These are phyloP conservation scores for Scrobipalpa atriplicella DNA, from an alignment of 2,888 invertebrate species.

Conservation along the genomic window DNA sequence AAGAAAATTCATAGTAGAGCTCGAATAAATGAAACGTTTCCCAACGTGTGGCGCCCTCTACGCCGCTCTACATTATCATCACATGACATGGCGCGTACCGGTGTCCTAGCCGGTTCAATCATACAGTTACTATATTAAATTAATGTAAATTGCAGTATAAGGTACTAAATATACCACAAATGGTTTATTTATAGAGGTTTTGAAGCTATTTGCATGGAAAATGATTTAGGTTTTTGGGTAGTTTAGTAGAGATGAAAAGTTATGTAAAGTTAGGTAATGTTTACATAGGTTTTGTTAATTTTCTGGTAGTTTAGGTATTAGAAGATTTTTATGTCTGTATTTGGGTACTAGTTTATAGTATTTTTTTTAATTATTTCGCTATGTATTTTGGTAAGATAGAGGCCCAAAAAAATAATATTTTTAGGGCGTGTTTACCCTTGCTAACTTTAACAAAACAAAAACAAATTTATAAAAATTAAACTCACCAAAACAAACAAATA, in stretches of 20 bases:
- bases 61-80: slow-evolving; percentile 3
- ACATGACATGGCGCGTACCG: slow-evolving; percentile 12
- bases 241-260: neutral
- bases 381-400: no score
- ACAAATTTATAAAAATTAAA: neutral
- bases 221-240: neutral
- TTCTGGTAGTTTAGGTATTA: neutral
- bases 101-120: neutral
- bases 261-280: slow-evolving; percentile 3
- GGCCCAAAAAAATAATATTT: no score
- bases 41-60: slow-evolving; percentile 14
- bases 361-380: no score
- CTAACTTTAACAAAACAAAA: neutral
- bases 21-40: neutral
- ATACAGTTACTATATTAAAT: neutral
- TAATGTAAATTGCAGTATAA: slow-evolving; percentile 11
- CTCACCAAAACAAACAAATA: neutral
- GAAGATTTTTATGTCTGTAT: neutral
- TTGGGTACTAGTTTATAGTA: no score
- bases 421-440: no score
- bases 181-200: neutral
- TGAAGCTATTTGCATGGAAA: neutral
- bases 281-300: neutral
- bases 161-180: neutral
- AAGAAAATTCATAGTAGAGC: neutral